These are phyloP conservation scores for Ageneiosus marmoratus DNA, from an alignment of 2,113 vertebrate genomes.

Conservation along the genomic window DNA sequence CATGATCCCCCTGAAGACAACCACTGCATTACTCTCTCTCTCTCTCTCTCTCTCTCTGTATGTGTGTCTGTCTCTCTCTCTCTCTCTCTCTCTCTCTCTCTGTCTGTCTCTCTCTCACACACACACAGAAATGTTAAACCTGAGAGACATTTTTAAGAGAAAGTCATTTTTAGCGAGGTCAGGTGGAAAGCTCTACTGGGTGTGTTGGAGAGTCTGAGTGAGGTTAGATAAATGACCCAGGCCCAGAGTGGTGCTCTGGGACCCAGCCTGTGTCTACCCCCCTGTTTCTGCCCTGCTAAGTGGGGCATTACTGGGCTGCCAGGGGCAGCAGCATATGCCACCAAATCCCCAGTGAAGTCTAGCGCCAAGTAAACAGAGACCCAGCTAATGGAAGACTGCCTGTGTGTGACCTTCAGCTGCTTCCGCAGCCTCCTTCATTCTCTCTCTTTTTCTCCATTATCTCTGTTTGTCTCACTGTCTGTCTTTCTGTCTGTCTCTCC, in stretches of 20 bases:
- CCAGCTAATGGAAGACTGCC: conserved; percentile 71
- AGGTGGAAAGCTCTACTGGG: conserved; percentile 43
- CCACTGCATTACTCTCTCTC: neutral
- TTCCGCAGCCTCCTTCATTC: conserved; percentile 30
- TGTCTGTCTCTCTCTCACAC: neutral
- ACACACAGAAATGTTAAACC: neutral
- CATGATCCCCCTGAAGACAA: neutral
- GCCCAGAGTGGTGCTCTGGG: conserved; percentile 70
- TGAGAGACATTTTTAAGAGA: neutral
- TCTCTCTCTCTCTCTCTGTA: neutral
- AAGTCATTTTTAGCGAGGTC: conserved; percentile 47
- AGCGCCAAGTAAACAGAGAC: conserved; percentile 73
- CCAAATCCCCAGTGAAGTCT: conserved; percentile 72
- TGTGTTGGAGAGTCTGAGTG: conserved; percentile 63
- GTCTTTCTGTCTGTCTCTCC: conserved; percentile 14
- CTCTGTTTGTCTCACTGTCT: conserved; percentile 16
- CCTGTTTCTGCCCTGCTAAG: conserved; percentile 74
- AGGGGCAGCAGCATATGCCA: conserved; percentile 77
- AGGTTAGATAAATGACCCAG: conserved; percentile 71
- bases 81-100: neutral
- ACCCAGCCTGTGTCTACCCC: conserved; percentile 72
- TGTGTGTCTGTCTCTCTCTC: neutral
- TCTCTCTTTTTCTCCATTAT: conserved; percentile 31
- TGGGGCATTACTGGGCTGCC: conserved; percentile 78
- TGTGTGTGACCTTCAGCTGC: conserved; percentile 64